Conservation (phyloP, 2,888 invertebrate genomes). For the Eremobia ochroleuca region DNA sequence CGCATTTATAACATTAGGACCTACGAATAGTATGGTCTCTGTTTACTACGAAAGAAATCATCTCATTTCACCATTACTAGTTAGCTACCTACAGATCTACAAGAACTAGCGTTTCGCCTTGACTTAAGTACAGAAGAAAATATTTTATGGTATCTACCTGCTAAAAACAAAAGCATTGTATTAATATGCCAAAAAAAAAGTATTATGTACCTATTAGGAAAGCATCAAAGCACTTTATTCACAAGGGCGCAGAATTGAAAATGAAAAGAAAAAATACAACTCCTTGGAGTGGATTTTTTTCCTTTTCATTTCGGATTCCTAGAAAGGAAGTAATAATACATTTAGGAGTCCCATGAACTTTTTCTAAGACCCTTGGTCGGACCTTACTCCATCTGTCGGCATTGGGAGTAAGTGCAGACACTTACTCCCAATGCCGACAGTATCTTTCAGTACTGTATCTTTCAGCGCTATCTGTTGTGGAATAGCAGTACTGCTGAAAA, state of each 20-base stretch:
- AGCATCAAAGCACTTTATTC: neutral
- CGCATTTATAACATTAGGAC: neutral
- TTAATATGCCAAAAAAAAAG: neutral
- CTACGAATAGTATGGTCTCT: neutral
- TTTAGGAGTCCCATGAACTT: too few species aligned
- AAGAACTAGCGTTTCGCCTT: neutral
- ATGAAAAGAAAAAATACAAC: neutral
- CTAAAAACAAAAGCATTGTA: neutral
- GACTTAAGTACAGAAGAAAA: neutral
- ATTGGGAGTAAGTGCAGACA: neutral
- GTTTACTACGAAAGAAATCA: neutral
- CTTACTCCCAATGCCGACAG: too few species aligned
- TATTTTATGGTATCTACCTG: neutral
- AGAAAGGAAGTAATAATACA: too few species aligned
- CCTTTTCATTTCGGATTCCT: neutral
- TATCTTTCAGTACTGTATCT: too few species aligned
- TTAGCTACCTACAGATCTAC: neutral
- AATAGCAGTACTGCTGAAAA: conserved; percentile 51
- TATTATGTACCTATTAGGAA: neutral
- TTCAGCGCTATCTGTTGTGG: conserved; percentile 51
- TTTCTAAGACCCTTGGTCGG: neutral
- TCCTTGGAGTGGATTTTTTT: neutral
- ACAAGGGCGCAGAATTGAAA: neutral
- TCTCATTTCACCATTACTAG: neutral
- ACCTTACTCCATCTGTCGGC: conserved; percentile 44